Percentiles rank a stretch among this genome's conserved stretches.
These are phyloP conservation scores for Rhipidura dahli DNA, from an alignment of 2,113 vertebrate species.

Conservation along the genomic window DNA sequence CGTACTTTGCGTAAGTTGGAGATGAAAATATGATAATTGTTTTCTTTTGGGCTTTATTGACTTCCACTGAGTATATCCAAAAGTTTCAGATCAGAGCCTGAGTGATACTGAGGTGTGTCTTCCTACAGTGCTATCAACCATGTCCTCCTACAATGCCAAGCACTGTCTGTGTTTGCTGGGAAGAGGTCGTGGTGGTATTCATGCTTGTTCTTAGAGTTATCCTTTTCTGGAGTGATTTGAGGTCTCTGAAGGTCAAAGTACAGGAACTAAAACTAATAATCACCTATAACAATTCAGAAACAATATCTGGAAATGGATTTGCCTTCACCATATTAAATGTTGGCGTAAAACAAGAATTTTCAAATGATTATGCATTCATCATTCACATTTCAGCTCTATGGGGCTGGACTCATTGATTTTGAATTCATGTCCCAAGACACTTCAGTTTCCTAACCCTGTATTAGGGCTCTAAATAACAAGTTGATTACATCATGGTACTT, in stretches of 20 bases:
- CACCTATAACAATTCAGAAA: background rate
- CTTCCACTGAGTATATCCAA: background rate
- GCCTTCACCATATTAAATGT: background rate
- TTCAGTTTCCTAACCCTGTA: background rate
- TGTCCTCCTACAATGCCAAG: background rate
- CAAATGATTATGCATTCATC: background rate
- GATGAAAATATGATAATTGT: background rate
- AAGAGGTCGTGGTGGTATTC: background rate
- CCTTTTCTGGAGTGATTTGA: background rate
- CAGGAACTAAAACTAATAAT: background rate
- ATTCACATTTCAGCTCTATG: background rate
- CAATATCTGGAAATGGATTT: background rate
- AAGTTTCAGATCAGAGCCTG: background rate
- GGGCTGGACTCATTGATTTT: constrained; percentile 17
- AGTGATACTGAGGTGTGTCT: background rate
- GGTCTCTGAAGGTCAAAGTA: background rate
- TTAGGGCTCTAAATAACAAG: constrained; percentile 48
- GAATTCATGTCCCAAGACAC: background rate
- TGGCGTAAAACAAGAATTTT: background rate
- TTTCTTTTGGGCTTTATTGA: background rate
- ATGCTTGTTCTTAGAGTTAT: background rate
- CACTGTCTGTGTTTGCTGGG: background rate
- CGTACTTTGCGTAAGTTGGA: background rate
- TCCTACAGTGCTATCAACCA: background rate
- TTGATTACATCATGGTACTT: constrained; percentile 51